These are phyloP conservation scores for Gymnocephalus cernua DNA, from an alignment of 2,113 vertebrate genomes.

Conservation along the genomic window DNA sequence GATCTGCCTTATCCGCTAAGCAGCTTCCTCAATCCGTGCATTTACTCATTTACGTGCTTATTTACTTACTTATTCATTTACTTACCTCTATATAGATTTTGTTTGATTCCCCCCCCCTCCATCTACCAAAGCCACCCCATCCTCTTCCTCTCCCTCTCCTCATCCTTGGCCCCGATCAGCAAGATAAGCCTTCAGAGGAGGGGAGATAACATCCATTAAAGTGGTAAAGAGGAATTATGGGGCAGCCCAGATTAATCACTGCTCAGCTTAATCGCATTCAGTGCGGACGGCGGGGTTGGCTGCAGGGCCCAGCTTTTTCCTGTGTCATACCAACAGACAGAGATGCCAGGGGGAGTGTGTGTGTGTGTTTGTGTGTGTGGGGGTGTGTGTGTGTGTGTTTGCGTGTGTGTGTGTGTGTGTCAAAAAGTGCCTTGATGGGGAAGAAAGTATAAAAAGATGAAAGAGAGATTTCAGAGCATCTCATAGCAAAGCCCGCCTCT, in stretches of 20 bases:
- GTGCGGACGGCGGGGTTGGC: conserved; percentile 72
- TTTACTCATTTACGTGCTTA: conserved; percentile 81
- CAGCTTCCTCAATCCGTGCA: conserved; percentile 73
- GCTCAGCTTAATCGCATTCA: conserved; percentile 81
- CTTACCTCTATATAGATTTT: conserved; percentile 77
- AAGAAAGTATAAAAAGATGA: conserved; percentile 71
- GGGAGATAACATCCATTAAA: conserved; percentile 86
- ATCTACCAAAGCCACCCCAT: conserved; percentile 30
- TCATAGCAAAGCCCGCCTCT: conserved; percentile 54
- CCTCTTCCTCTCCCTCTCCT: conserved; percentile 48
- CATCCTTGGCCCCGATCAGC: conserved; percentile 81
- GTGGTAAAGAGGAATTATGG: conserved; percentile 85
- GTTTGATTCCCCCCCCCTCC: conserved; percentile 50
- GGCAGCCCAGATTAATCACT: conserved; percentile 85
- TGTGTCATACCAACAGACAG: conserved; percentile 69
- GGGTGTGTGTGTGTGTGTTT: conserved; percentile 14
- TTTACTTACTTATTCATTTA: conserved; percentile 81
- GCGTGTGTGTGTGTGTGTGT: conserved; percentile 27
- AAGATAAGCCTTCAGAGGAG: conserved; percentile 85
- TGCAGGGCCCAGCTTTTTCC: conserved; percentile 72
- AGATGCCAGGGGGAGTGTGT: conserved; percentile 34
- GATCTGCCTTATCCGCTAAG: conserved; percentile 83
- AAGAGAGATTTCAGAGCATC: conserved; percentile 68
- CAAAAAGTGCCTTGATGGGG: conserved; percentile 63
- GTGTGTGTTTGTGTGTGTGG: neutral